Percentiles rank a stretch among this genome's conserved stretches.
These are phyloP conservation scores for Zoanthus sansibaricus DNA, from an alignment of 92 coral and sea anemone species.

Conservation along the genomic window DNA sequence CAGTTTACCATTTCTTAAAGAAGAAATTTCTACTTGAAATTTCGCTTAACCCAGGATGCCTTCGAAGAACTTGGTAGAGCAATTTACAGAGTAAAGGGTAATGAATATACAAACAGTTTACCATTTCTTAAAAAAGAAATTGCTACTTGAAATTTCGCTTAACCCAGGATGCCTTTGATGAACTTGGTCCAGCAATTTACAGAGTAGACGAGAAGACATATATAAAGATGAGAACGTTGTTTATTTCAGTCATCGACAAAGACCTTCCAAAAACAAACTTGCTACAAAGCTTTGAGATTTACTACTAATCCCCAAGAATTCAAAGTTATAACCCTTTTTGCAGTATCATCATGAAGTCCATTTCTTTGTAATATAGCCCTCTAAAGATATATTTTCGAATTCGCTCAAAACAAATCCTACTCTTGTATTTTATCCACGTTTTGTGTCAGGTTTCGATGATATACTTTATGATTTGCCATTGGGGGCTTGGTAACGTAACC, in stretches of 20 bases:
- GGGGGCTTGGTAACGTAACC: constrained; percentile 48
- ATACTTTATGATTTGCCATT: constrained; percentile 35
- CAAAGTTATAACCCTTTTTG: neutral
- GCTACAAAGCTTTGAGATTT: neutral
- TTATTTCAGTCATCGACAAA: neutral
- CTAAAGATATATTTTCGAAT: neutral
- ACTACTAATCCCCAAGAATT: neutral
- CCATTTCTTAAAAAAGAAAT: too few species aligned
- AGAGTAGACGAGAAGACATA: neutral
- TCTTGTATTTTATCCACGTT: neutral
- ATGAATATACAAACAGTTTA: too few species aligned
- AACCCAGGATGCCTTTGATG: too few species aligned
- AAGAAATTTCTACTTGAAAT: too few species aligned
- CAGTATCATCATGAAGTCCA: neutral
- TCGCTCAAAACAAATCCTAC: neutral
- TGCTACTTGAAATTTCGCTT: too few species aligned
- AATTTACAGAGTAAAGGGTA: too few species aligned
- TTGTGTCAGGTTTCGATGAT: neutral
- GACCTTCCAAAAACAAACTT: neutral
- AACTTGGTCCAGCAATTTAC: too few species aligned
- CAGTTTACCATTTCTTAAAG: too few species aligned
- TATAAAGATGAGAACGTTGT: neutral
- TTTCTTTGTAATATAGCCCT: too few species aligned
- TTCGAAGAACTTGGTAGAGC: too few species aligned
- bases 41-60: too few species aligned